Evolutionary conservation across 2,888 invertebrate species (phyloP), one percentile per base, ranked within the genome.

Genomic region (Raillietiella orientalis): DNA sequence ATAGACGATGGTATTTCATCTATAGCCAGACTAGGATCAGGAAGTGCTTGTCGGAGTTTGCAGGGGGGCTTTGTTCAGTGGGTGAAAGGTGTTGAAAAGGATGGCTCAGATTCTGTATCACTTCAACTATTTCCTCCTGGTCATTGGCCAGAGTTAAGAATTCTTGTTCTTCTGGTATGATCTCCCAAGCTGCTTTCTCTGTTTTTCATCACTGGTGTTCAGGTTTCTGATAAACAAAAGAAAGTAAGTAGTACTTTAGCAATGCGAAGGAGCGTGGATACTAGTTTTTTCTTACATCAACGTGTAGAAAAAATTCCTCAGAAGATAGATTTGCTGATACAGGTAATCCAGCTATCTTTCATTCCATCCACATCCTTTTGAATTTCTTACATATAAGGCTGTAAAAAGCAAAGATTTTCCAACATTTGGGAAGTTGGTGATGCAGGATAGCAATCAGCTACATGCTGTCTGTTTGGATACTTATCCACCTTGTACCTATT

Each of bases 381-480:
- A 6, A 9, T 6, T 23, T 23, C 11, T 23, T 11, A 23, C 6
- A 10, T 23, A 5, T 17, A 30, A 52, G 33, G 62, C 64, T 5
- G 71, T 84, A 28, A 35, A 49, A 28, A 43, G 53, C 0, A 63
- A 52, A 37, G 58, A 93, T 48, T 96, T 87, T 45, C 41, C 56
- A 14, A 56, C 49, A 21, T 84, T 93, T 53, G 84, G 77, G n/a
- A 63, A 71, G 41, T 54, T 90, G 13, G 82, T 84, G 1, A 99
- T 99, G 74, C 65, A 64, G 46, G 96, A 96, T 39, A 87, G 87
- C 31, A 93, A 96, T 54, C 77, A 87, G 43, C 66, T 96, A 39
- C 96, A 96, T 54, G 82, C 87, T 0, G 55, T 77, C 14, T 77
- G 77, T 38, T 48, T 79, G 31, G 93, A 93, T 43, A 72, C 90